Base-by-base conservation (phyloP, 2,113 vertebrate genomes). In the Phalacrocorax carbo region DNA sequence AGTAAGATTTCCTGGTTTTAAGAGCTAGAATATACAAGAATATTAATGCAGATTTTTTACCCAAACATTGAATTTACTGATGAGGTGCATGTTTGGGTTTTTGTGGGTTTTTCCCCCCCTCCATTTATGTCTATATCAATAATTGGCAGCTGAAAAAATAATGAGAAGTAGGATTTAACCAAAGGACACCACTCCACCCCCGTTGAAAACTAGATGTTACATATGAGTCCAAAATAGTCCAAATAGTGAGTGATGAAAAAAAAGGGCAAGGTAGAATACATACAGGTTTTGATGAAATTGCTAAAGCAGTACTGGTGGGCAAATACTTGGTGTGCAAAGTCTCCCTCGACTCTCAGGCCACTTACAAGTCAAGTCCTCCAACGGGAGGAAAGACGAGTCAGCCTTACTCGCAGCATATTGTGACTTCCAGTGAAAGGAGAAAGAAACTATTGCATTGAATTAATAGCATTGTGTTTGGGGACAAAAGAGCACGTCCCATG, bases 321-420 rank as follows among this genome's bases (percentile, higher is more conserved):
- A 60, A 72, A 65, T 32, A 13, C 22, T 60, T 13, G 48, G 11
- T 79, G 70, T 60, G 44, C 23, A 79, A 82, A 88, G 38, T 40
- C 54, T 90, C 36, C 51, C 51, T 80, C 0, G 7, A 23, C 40
- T 66, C 57, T 51, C 25, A 13, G 55, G 54, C 30, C 25, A 8
- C 34, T 64, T 34, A 9, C 0, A 5, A 52, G 46, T 54, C 0
- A 6, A 52, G 46, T 54, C 12, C n/a, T 85, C 70, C 40, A 48
- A 44, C 12, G 34, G 38, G 34, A 89, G 54, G 75, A 62, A 77
- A 34, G 38, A 49, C 0, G 11, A 89, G 65, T 8, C 70, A 82
- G 81, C 27, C 54, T 61, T 69, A 25, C 73, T 73, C 6, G 0
- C 32, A 89, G 49, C 78, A 73, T 66, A 38, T 54, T 92, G 78